Evolutionary conservation across 2,888 invertebrate species (phyloP), one percentile per base, ranked within the genome.

Genomic region (Anodontia alba): DNA sequence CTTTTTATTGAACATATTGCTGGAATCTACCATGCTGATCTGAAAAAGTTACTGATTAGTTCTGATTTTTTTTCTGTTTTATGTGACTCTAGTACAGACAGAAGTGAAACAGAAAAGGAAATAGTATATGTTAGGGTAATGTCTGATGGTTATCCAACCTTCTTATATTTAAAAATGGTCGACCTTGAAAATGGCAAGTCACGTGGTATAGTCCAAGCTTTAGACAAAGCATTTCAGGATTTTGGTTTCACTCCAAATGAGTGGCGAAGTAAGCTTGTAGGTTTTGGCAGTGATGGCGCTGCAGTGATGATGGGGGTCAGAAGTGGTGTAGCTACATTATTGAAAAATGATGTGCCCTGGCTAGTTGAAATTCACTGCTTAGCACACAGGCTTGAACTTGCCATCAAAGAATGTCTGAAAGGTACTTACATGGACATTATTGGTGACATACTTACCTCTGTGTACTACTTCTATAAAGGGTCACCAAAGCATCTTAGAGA

Each of bases 211-310:
- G 29, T 57, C 26, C 57, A 57, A 31, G 57, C 29, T 3, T 31
- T 57, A 10, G 31, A 57, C 31, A 26, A 57, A 57, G 57, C 57
- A 57, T 57, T 57, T 10, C 26, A 57, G 23, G 57, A 57, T 57
- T 57, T 29, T 0, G 57, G 29, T 7, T 57, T 57, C 26, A 23
- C 31, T 31, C 26, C 15, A 57, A 26, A 57, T 42, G 15, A n/a
- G 57, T 26, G n/a, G 57, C 26, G 31, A 57, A 57, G 57, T 12
- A 57, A 57, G 31, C 29, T 57, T 15, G 31, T 57, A 12, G 57
- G 73, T n/a, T n/a, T n/a, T n/a, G n/a, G n/a, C n/a, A n/a, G n/a
- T n/a, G n/a, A n/a, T n/a, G n/a, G n/a, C n/a, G n/a, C n/a, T n/a
- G n/a, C n/a, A n/a, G n/a, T n/a, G n/a, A n/a, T n/a, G n/a, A n/a